Base-by-base conservation (phyloP, 2,797 vertebrate genomes). In the Oreortyx pictus region DNA sequence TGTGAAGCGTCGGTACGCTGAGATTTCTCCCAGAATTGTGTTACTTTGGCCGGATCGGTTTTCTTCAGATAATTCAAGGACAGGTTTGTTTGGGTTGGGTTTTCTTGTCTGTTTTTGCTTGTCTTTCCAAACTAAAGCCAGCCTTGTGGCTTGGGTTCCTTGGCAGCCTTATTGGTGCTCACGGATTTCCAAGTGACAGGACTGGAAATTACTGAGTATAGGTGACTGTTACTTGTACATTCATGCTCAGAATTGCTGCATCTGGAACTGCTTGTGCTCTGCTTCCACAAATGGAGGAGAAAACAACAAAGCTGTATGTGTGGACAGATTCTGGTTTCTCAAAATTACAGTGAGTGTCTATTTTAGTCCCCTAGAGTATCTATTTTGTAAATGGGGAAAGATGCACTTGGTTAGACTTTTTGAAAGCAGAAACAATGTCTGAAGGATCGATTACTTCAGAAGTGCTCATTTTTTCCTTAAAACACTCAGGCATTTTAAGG, bases 261-360 rank as follows among this genome's bases (percentile, higher is more conserved):
- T 83, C 31, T 87, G 68, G 27, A 79, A 31, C 37, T 72, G 15
- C 47, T 89, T 79, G 24, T 9, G 27, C 7, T 86, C 41, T 74
- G 43, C 61, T 27, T 90, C 65, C 39, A 54, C 47, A 90, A 82
- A 49, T 37, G 14, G 19, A 1, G 20, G 39, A n/a, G 66, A 17
- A 11, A 59, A 50, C 22, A 11, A 12, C 54, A 24, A 4, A 31
- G 14, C 3, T 43, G 6, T 52, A 5, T 16, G 5, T 1, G 2
- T 66, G 47, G 49, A 31, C 37, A 61, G 68, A n/a, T 84, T 83
- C 83, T 68, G 37, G 13, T 68, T 94, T 92, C 29, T 86, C 13
- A 54, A 8, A 44, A 14, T 80, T 81, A 41, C 0, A 20, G 5
- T 14, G 52, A 56, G 19, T 39, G 12, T 77, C 46, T 80, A 0